phyloP scores from a whole-genome alignment of 2,888 invertebrate species.

The Dysmachus trigonus region DNA sequence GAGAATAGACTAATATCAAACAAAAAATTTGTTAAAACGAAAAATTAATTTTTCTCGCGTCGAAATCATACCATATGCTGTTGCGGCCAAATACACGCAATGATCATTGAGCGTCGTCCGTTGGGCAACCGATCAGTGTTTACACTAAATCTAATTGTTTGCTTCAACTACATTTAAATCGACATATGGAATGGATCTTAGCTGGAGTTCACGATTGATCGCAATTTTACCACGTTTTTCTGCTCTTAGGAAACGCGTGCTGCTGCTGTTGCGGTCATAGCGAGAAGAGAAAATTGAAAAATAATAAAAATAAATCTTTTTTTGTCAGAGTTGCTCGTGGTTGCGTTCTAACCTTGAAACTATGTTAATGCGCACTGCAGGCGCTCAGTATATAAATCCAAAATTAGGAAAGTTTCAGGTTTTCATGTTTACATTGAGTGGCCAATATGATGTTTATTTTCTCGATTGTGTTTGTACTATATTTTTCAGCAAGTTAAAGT shows the following conservation, averaged over 20 bases:
- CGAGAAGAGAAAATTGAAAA: slow-evolving; percentile 6
- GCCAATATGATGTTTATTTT: slow-evolving; percentile 14
- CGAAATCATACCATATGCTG: slow-evolving; percentile 10
- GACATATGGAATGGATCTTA: slow-evolving; percentile 39
- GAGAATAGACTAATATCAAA: not conserved
- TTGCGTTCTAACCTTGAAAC: not conserved
- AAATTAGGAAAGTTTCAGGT: slow-evolving; percentile 13
- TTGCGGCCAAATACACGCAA: not conserved
- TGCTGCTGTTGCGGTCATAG: not conserved
- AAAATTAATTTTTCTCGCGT: slow-evolving; percentile 1
- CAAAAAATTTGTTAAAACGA: not conserved
- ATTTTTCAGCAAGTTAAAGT: slow-evolving; percentile 26
- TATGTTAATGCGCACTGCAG: not conserved
- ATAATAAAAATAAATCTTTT: not conserved
- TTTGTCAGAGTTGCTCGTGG: not conserved
- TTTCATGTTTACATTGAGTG: slow-evolving; percentile 17
- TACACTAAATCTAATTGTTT: slow-evolving; percentile 38
- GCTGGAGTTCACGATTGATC: slow-evolving; percentile 22
- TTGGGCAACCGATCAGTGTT: slow-evolving; percentile 4
- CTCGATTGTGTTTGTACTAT: slow-evolving; percentile 1
- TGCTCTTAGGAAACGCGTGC: not conserved
- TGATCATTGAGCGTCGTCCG: not conserved
- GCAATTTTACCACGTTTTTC: slow-evolving; percentile 15
- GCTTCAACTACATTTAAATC: slow-evolving; percentile 39
- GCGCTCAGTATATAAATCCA: slow-evolving; percentile 6